phyloP scores from a whole-genome alignment of 30 jellyfish, hydroid and myxozoan species.

The Hydractinia symbiolongicarpus region DNA sequence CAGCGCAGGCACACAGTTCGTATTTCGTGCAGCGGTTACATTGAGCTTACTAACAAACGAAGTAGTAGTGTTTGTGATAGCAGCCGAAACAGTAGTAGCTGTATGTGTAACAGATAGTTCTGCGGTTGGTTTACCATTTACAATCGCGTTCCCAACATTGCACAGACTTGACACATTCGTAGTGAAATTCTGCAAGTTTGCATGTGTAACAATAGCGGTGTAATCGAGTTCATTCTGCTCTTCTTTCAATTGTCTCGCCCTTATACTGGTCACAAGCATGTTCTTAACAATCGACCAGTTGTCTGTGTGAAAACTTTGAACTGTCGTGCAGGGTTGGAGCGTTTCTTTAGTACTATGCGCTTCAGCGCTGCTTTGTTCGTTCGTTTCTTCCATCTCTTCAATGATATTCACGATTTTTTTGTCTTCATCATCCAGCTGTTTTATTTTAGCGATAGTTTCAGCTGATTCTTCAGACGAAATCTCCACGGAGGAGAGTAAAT shows the following conservation, averaged over 20 bases:
- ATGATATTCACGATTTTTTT: conserved; percentile 17
- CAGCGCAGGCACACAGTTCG: too few species aligned
- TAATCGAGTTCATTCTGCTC: neutral
- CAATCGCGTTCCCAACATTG: too few species aligned
- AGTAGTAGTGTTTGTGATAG: too few species aligned
- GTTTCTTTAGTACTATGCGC: neutral
- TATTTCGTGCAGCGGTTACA: too few species aligned
- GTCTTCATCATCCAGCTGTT: conserved; percentile 18
- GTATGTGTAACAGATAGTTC: too few species aligned
- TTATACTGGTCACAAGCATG: conserved; percentile 17
- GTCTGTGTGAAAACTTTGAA: conserved; percentile 25
- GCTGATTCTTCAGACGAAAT: conserved; percentile 18
- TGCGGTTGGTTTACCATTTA: too few species aligned
- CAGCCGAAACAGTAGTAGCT: too few species aligned
- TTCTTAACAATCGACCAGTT: conserved; percentile 37
- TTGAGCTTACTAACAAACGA: too few species aligned
- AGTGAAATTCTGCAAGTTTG: too few species aligned
- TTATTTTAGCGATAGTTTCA: neutral
- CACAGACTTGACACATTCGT: too few species aligned
- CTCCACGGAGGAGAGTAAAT: neutral
- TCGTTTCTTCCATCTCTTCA: conserved; percentile 16
- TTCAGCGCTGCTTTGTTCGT: neutral
- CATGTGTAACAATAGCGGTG: too few species aligned
- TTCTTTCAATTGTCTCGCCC: conserved; percentile 8
- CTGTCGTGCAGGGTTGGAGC: conserved; percentile 25